Conservation (phyloP, 2,888 invertebrate genomes). For the Arge pagana region DNA sequence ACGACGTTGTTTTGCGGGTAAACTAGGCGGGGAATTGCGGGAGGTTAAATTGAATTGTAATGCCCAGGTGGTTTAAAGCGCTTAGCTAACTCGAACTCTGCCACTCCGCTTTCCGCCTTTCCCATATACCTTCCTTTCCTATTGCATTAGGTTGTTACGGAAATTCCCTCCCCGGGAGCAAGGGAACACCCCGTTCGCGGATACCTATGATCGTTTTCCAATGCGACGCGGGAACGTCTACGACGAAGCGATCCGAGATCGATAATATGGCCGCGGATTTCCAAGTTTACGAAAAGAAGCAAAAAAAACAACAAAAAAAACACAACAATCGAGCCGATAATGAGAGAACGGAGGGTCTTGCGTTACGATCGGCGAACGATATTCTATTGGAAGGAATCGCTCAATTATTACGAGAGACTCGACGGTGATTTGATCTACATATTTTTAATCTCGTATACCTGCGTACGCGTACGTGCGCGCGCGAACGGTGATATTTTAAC, state of each 20-base stretch:
- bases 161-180: conserved; percentile 16
- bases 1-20: conserved; percentile 15
- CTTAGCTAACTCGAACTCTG: conserved; percentile 12
- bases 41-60: conserved; percentile 32
- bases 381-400: too few species aligned
- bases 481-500: too few species aligned
- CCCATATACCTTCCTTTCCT: conserved; percentile 21
- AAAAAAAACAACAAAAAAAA: too few species aligned
- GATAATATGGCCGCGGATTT: too few species aligned
- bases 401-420: too few species aligned
- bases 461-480: too few species aligned
- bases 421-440: too few species aligned
- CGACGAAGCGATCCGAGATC: background rate
- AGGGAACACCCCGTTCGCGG: background rate
- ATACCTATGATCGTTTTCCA: background rate
- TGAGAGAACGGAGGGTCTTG: too few species aligned
- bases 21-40: conserved; percentile 31
- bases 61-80: conserved; percentile 34
- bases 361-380: too few species aligned
- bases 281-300: too few species aligned
- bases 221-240: background rate
- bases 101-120: conserved; percentile 2
- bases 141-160: conserved; percentile 29
- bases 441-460: too few species aligned
- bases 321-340: too few species aligned